Base-by-base conservation (phyloP, 2,888 invertebrate species). In the Eucriotettix oculatus region DNA sequence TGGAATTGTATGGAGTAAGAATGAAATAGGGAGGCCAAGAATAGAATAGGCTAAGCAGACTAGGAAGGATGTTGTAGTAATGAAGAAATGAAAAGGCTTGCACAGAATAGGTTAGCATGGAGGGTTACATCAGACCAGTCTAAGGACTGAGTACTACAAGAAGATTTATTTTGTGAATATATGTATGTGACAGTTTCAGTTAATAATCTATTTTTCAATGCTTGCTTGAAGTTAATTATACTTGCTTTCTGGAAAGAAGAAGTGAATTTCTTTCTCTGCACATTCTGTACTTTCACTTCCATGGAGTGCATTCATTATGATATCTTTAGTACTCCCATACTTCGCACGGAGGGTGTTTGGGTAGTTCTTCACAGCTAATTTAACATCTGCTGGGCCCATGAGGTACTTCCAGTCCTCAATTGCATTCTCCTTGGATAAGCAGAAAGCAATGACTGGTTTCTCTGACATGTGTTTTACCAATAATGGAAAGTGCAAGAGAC, bases 221-320 rank as follows among this genome's bases (percentile, higher is more conserved):
- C 5, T 48, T 48, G 1, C 12, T 48, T 14, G 9, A 48, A 48
- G 9, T 48, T 11, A n/a, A 12, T 3, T 48, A 5, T 16, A 69
- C 80, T 77, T 76, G 90, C 90, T 82, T 68, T 83, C 79, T 1
- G 92, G 90, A 73, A 90, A 94, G 73, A 95, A 92, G 73, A 89
- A 94, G 70, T 85, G 82, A 67, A 93, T 90, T 74, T 95, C 94
- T 63, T 83, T 77, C 58, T 84, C 78, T 0, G 91, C 86, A 56
- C 81, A 81, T 0, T 77, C 73, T 16, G 77, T 72, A 67, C 78
- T 79, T 63, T 80, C 81, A 64, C 93, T 92, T 10, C 89, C 91
- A 71, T 95, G 92, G 0, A 93, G 72, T 0, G 80, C 87, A 70
- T 92, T 90, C 62, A 81, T 79, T 61, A 82, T 79, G 66, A 84